Base-by-base conservation (phyloP, 2,888 invertebrate species). In the Ditula angustiorana region DNA sequence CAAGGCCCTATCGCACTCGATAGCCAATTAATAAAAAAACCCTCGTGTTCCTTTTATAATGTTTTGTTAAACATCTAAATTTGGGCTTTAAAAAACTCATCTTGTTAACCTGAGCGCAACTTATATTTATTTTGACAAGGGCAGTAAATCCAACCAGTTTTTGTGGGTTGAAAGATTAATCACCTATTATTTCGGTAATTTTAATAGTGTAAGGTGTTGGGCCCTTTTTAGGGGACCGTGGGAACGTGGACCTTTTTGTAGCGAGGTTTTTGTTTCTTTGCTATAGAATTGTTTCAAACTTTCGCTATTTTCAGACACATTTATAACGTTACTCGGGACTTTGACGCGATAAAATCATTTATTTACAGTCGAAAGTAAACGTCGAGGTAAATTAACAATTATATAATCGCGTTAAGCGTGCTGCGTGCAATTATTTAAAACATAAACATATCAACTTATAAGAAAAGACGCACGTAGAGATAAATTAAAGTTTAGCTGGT, bases 1-100 rank as follows among this genome's bases (percentile, higher is more conserved):
- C 80, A 79, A 79, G 74, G 74, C 74, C 67, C 79, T 76, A 82
- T 81, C 79, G 67, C 74, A 67, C 72, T 79, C 82, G 76, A 85
- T 83, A 83, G 76, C 87, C 87, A 87, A 90, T 90, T 88, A 90
- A 90, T 88, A 90, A 86, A 87, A 83, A 80, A 77, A 66, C 52
- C 61, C 68, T 66, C 57, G 37, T 73, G 67, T 79, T 75, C 81
- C 75, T 83, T 86, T 89, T 86, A 75, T 86, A 85, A 82, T 83
- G 85, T 88, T 90, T 88, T 88, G 90, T 92, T 86, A 85, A 90
- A 92, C 91, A 88, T 87, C 90, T 91, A 90, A 88, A 91, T 92
- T 91, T 87, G 82, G 88, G 75, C 74, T 85, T 78, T 71, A 65
- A 74, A 73, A 69, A 69, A 46, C 67, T 57, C 73, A 69, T 75